phyloP scores from a whole-genome alignment of 2,888 invertebrate species.

The Himalopsyche kuldschensis region DNA sequence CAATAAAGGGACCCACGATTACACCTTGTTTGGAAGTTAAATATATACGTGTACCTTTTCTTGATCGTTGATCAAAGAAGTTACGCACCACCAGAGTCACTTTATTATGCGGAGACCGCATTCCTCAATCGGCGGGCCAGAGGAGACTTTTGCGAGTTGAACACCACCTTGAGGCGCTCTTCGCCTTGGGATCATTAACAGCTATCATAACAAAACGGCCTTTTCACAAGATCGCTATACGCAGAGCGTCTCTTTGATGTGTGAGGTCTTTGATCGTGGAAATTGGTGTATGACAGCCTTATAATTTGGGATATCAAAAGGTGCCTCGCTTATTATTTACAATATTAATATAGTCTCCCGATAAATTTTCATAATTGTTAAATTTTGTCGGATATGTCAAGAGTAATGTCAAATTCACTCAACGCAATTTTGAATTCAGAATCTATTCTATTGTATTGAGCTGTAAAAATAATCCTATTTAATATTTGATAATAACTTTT shows the following conservation, averaged over 20 bases:
- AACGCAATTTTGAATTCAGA: background rate
- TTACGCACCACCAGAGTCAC: background rate
- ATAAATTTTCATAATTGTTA: background rate
- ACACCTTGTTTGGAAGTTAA: constrained; percentile 25
- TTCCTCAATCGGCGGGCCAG: background rate
- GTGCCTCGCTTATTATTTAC: background rate
- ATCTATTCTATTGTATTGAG: background rate
- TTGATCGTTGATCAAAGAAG: constrained; percentile 28
- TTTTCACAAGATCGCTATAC: background rate
- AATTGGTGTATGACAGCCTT: background rate
- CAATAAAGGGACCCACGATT: constrained; percentile 2
- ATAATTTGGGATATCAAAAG: background rate
- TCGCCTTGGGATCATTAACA: background rate
- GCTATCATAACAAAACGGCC: background rate
- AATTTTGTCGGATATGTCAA: background rate
- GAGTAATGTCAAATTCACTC: background rate
- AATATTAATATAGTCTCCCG: background rate
- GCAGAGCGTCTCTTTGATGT: background rate
- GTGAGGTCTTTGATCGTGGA: background rate
- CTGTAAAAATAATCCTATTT: background rate
- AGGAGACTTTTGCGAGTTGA: background rate
- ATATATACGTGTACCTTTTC: constrained; percentile 26
- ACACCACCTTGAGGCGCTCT: background rate
- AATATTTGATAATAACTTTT: too few relatives aligned
- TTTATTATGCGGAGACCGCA: background rate